phyloP scores from a whole-genome alignment of 2,113 vertebrate genomes.

The Cavia aperea region DNA sequence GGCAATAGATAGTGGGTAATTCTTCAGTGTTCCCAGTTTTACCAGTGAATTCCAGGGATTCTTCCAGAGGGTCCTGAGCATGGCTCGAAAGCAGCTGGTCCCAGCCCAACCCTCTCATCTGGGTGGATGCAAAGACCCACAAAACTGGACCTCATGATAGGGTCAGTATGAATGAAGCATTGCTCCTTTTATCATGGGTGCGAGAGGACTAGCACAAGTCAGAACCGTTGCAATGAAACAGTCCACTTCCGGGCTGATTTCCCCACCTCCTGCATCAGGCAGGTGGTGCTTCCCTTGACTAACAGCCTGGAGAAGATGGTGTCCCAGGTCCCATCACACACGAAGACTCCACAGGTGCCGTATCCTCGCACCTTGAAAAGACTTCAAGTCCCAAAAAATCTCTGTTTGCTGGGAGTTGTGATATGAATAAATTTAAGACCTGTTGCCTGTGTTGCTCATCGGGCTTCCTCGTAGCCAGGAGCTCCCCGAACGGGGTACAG shows the following conservation, averaged over 20 bases:
- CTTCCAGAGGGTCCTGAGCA: background rate
- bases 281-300: background rate
- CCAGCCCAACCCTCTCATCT: background rate
- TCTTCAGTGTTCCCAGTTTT: background rate
- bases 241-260: background rate
- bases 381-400: background rate
- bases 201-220: background rate
- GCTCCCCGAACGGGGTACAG: background rate
- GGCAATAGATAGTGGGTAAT: background rate
- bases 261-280: background rate
- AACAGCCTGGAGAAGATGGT: background rate
- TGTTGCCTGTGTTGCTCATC: background rate
- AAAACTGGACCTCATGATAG: background rate
- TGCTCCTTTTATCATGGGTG: background rate
- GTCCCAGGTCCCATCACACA: background rate
- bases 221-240: background rate
- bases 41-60: background rate
- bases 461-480: background rate
- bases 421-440: constrained; percentile 1
- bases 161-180: background rate
- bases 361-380: background rate
- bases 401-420: background rate
- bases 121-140: constrained; percentile 7
- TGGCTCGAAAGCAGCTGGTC: background rate
- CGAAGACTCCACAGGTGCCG: background rate